Evolutionary conservation across 2,113 vertebrate species (phyloP).

Genomic region (Stigmatopora argus): DNA sequence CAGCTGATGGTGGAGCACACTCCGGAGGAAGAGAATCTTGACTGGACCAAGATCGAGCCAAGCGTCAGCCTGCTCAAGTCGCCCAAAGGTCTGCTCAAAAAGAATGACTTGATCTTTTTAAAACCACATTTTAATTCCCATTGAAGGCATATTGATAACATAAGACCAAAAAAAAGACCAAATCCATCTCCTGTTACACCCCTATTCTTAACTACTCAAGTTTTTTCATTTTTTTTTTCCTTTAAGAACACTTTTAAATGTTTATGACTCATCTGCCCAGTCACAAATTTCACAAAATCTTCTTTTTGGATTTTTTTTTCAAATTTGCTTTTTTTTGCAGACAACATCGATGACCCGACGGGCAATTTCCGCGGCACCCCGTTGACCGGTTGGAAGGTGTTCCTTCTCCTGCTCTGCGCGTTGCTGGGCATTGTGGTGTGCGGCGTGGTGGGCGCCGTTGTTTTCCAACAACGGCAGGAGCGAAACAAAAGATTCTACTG

Average conservation of each 20-base stretch:
- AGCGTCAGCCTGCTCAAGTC: slow-evolving; percentile 92
- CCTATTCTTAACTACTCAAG: no score
- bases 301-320: not conserved
- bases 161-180: no score
- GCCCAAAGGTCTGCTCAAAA: slow-evolving; percentile 82
- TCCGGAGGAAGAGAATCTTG: slow-evolving; percentile 84
- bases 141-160: no score
- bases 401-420: slow-evolving; percentile 87
- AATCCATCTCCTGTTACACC: no score
- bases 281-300: no score
- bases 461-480: slow-evolving; percentile 97
- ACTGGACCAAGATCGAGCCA: slow-evolving; percentile 98
- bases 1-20: slow-evolving; percentile 96
- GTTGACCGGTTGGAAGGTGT: slow-evolving; percentile 94
- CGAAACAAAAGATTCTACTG: slow-evolving; percentile 98
- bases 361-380: slow-evolving; percentile 92
- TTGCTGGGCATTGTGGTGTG: slow-evolving; percentile 95
- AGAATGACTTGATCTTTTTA: no score
- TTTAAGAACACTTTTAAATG: no score
- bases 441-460: slow-evolving; percentile 92
- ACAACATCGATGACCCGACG: slow-evolving; percentile 93
- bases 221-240: no score
- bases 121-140: no score
- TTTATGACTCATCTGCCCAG: no score
- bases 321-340: slow-evolving; percentile 48